These are phyloP conservation scores for Arnoldichthys spilopterus DNA, from an alignment of 2,797 vertebrate genomes.

Conservation along the genomic window DNA sequence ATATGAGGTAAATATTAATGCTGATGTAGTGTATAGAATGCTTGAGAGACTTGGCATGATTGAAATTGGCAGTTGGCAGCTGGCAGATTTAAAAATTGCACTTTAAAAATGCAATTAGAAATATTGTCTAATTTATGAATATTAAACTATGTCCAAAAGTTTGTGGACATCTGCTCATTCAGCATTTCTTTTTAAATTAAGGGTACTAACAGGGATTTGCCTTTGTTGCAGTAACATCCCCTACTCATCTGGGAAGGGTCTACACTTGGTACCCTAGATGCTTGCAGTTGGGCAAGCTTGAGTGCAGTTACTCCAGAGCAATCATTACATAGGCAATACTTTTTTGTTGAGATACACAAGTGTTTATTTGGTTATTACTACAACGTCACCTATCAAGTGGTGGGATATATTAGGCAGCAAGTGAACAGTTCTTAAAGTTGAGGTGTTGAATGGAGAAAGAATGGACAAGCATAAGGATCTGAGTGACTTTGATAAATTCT, in stretches of 20 bases:
- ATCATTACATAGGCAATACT: too few species aligned
- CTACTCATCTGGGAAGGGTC: not conserved
- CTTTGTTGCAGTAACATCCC: not conserved
- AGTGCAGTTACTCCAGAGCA: not conserved
- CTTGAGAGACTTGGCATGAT: not conserved
- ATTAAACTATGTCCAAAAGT: not conserved
- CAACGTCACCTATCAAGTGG: too few species aligned
- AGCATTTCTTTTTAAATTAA: not conserved
- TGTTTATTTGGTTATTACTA: too few species aligned
- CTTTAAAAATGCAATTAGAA: not conserved
- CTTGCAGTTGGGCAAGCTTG: not conserved
- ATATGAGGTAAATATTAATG: constrained; percentile 29
- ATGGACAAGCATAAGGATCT: too few species aligned
- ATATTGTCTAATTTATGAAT: not conserved
- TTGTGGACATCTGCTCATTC: not conserved
- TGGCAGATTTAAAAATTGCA: not conserved
- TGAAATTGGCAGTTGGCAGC: not conserved
- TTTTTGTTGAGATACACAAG: too few species aligned
- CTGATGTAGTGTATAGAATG: constrained; percentile 18
- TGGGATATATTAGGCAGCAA: too few species aligned
- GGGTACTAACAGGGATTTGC: not conserved
- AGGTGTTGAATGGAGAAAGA: too few species aligned
- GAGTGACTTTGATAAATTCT: too few species aligned
- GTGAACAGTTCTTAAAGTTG: too few species aligned
- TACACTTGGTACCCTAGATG: not conserved